These are phyloP conservation scores for Zaprionus ornatus DNA, from an alignment of 1,140 invertebrate genomes.

Conservation along the genomic window DNA sequence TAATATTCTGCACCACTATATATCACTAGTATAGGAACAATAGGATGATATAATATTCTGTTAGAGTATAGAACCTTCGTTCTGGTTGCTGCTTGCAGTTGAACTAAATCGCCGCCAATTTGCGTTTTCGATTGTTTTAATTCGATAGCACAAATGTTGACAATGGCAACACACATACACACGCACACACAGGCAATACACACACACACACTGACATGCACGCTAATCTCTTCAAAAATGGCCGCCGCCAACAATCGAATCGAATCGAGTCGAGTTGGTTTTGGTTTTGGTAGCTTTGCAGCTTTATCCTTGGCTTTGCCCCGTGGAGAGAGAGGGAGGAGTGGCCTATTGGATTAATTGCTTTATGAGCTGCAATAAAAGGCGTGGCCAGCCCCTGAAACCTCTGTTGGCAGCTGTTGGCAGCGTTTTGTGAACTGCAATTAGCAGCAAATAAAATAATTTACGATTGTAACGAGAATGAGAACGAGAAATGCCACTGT, in stretches of 20 bases:
- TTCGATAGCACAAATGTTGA: conserved; percentile 59
- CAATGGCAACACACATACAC: conserved; percentile 36
- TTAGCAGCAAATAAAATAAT: conserved; percentile 83
- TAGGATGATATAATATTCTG: too few relatives aligned
- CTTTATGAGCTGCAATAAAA: conserved; percentile 79
- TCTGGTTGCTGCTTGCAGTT: conserved; percentile 19
- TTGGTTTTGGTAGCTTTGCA: conserved; percentile 16
- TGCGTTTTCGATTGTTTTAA: conserved; percentile 60
- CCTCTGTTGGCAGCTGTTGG: conserved; percentile 35
- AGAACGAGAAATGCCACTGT: conserved; percentile 36
- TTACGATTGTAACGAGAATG: conserved; percentile 73
- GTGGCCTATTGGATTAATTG: conserved; percentile 59
- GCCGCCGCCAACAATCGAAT: conserved; percentile 56
- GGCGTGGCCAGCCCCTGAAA: conserved; percentile 27
- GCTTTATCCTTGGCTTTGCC: conserved; percentile 16
- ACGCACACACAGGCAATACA: conserved; percentile 12
- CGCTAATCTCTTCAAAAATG: conserved; percentile 67
- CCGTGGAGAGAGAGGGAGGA: background rate
- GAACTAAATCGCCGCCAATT: conserved; percentile 16
- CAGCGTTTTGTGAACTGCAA: conserved; percentile 72
- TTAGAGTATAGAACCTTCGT: too few relatives aligned
- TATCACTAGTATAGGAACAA: too few relatives aligned
- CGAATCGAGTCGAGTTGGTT: conserved; percentile 7
- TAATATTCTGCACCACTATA: too few relatives aligned
- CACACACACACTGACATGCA: conserved; percentile 4